Percentiles rank a stretch among this genome's conserved stretches.
Conservation (phyloP, 30 jellyfish, hydroid and myxozoan genomes). For the Cassiopea xamachana region DNA sequence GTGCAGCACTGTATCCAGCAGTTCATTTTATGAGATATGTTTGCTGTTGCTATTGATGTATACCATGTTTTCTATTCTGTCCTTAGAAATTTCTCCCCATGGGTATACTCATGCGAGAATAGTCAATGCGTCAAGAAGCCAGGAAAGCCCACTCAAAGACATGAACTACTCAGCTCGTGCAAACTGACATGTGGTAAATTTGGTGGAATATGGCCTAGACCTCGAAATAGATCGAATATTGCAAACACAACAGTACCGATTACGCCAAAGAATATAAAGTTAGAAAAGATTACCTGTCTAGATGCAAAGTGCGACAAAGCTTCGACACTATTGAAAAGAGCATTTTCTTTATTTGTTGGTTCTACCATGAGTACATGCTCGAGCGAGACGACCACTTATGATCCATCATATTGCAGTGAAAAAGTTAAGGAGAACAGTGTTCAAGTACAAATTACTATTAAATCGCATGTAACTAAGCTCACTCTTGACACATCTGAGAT, state of each 20-base stretch:
- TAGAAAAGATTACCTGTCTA: constrained; percentile 11
- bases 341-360: constrained; percentile 30
- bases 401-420: constrained; percentile 29
- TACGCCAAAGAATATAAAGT: constrained; percentile 31
- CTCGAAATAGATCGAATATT: constrained; percentile 31
- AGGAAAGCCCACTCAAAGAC: constrained; percentile 34
- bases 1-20: too few relatives aligned
- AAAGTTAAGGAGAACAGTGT: constrained; percentile 19
- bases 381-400: constrained; percentile 12
- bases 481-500: constrained; percentile 74
- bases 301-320: constrained; percentile 18
- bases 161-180: constrained; percentile 62
- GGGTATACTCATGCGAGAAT: constrained; percentile 58
- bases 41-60: too few relatives aligned
- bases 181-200: constrained; percentile 77
- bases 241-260: constrained; percentile 36
- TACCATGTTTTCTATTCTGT: neutral
- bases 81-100: constrained; percentile 55
- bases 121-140: constrained; percentile 44
- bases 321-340: constrained; percentile 4
- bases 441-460: constrained; percentile 22
- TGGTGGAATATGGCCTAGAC: constrained; percentile 88
- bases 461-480: constrained; percentile 37
- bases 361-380: constrained; percentile 27
- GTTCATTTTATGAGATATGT: too few relatives aligned